These are phyloP conservation scores for Furcifer pardalis DNA, from an alignment of 2,797 vertebrate genomes.

Conservation along the genomic window DNA sequence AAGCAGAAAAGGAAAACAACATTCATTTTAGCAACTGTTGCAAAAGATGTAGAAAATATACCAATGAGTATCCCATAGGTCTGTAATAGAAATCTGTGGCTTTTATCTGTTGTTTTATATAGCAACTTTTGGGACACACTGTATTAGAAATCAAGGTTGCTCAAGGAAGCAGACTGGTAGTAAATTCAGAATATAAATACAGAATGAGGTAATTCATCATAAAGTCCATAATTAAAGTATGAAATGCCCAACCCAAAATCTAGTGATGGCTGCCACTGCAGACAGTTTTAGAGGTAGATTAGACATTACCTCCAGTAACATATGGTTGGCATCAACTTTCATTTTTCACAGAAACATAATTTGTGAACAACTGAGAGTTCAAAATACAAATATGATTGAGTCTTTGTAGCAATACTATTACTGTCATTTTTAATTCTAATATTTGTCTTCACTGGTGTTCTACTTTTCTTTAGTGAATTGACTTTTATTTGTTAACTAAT, in stretches of 20 bases:
- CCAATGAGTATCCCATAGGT: neutral
- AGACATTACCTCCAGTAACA: no score
- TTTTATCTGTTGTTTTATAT: no score
- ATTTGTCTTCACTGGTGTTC: neutral
- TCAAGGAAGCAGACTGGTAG: neutral
- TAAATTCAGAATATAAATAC: neutral
- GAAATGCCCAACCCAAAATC: neutral
- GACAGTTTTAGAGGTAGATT: neutral
- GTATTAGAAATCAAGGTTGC: neutral
- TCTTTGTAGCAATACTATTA: neutral
- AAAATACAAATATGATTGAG: neutral
- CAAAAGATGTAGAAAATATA: neutral
- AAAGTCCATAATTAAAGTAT: neutral
- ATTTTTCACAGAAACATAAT: neutral
- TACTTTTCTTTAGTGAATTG: neutral
- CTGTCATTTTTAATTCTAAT: neutral
- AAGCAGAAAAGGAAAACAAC: neutral
- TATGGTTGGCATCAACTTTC: neutral
- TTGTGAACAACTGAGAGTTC: neutral
- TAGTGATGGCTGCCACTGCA: neutral
- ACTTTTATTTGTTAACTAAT: constrained; percentile 3
- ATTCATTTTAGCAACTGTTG: neutral
- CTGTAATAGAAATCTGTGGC: neutral
- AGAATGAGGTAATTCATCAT: neutral
- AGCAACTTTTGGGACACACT: no score